Conservation (phyloP, 2,113 vertebrate species). For the Platysternon megacephalum region DNA sequence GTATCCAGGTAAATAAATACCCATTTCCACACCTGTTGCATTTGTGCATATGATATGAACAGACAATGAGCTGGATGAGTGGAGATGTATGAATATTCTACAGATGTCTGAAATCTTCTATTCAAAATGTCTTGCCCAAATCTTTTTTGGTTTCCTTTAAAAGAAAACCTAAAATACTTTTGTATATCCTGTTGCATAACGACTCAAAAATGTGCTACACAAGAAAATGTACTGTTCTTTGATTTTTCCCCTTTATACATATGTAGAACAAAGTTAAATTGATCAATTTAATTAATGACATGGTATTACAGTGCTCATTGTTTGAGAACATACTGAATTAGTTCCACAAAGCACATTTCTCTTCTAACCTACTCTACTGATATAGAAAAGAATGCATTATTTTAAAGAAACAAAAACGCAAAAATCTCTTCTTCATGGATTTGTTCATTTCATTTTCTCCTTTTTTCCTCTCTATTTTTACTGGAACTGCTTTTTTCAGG, state of each 20-base stretch:
- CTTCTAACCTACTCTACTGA: background rate
- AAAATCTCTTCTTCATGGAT: background rate
- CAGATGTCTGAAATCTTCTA: background rate
- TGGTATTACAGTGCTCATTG: background rate
- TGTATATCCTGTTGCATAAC: background rate
- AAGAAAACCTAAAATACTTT: background rate
- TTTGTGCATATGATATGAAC: background rate
- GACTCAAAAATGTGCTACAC: background rate
- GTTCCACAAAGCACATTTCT: constrained; percentile 19
- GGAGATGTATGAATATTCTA: background rate
- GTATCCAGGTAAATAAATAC: background rate
- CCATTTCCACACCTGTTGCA: background rate
- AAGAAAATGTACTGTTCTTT: background rate
- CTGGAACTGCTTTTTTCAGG: background rate
- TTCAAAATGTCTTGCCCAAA: background rate
- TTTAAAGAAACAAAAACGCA: background rate
- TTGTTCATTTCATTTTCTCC: background rate
- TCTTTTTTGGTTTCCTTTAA: background rate
- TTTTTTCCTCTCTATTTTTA: background rate
- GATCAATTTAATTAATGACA: constrained; percentile 8
- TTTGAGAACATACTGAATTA: constrained; percentile 30
- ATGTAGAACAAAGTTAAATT: constrained; percentile 33
- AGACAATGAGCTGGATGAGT: background rate
- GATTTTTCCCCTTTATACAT: background rate
- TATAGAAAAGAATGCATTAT: background rate